Base-by-base conservation (phyloP, 2,888 invertebrate genomes). In the Spodoptera picta region DNA sequence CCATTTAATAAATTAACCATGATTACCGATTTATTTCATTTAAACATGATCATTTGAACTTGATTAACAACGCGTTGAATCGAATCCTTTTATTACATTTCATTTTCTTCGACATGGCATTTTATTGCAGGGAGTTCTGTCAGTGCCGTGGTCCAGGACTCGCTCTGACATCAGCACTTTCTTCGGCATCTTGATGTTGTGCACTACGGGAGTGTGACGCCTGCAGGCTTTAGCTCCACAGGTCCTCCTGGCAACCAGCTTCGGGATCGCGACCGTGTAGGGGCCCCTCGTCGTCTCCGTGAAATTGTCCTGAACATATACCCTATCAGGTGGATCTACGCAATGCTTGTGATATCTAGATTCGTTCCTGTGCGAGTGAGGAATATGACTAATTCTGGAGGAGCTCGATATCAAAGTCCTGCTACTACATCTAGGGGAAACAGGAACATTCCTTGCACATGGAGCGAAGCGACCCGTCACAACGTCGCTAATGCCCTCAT, bases 401-500 rank as follows among this genome's bases (percentile, higher is more conserved):
- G 53, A 52, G n/a, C 47, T 60, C 0, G 69, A 7, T 19, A 43
- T 1, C 2, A 50, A 48, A 1, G 12, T 52, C 31, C 27, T 58
- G 49, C 65, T 75, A 19, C 42, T 42, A 14, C 23, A 24, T 0
- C 48, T 46, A 4, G 41, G 43, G 3, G 53, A 11, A n/a, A 49
- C 6, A 0, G 31, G 9, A 14, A 9, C 1, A 44, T 6, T 42
- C 53, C 50, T 52, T 0, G 75, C 45, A 10, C 46, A 11, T n/a
- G 66, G 24, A 4, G 72, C 74, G 44, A 69, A 51, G 4, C 61
- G 65, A 36, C 75, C 59, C 0, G 82, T 69, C 27, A 83, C 66
- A 0, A 44, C 42, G 55, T 91, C 88, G 65, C 86, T 86, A 23
- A 91, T 91, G 14, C 91, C 92, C 74, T 92, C 92, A 55, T 92